Percentiles rank a stretch among this genome's conserved stretches.
Conservation (phyloP, 2,888 invertebrate species). For the Lithosia quadra region DNA sequence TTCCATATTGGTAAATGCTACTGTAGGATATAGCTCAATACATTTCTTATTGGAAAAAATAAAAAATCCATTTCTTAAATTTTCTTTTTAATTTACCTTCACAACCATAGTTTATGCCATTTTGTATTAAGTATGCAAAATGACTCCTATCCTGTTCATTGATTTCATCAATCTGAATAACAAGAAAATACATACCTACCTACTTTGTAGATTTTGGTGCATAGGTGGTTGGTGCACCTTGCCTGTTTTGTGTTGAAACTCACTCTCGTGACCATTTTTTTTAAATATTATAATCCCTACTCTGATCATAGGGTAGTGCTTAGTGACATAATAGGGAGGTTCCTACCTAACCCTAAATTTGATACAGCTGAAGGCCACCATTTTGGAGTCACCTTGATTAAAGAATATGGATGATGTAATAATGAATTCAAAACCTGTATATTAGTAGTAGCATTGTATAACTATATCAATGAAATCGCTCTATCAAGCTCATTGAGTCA, state of each 20-base stretch:
- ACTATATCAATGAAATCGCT: conserved; percentile 36
- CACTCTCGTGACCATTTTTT: neutral
- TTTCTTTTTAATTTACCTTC: too few relatives aligned
- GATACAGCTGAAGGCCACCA: conserved; percentile 28
- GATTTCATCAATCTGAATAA: neutral
- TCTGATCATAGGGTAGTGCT: neutral
- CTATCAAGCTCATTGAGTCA: conserved; percentile 47
- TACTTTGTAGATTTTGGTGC: too few relatives aligned
- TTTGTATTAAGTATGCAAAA: neutral
- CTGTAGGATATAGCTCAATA: neutral
- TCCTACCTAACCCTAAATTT: neutral
- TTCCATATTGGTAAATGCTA: neutral
- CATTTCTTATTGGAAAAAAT: too few relatives aligned
- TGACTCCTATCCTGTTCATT: neutral
- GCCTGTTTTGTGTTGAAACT: neutral
- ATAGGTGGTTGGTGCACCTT: neutral
- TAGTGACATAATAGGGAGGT: neutral
- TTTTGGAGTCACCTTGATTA: conserved; percentile 44
- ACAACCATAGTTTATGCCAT: neutral
- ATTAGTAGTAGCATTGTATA: neutral
- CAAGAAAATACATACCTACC: too few relatives aligned
- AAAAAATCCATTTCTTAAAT: too few relatives aligned
- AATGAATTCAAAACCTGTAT: conserved; percentile 19
- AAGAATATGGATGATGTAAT: conserved; percentile 18
- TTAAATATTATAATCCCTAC: neutral